A percentile compares a stretch with the other conserved stretches of the same genome.
These are phyloP conservation scores for Lepilemur ruficaudatus DNA, from an alignment of 2,797 vertebrate genomes.

Conservation along the genomic window DNA sequence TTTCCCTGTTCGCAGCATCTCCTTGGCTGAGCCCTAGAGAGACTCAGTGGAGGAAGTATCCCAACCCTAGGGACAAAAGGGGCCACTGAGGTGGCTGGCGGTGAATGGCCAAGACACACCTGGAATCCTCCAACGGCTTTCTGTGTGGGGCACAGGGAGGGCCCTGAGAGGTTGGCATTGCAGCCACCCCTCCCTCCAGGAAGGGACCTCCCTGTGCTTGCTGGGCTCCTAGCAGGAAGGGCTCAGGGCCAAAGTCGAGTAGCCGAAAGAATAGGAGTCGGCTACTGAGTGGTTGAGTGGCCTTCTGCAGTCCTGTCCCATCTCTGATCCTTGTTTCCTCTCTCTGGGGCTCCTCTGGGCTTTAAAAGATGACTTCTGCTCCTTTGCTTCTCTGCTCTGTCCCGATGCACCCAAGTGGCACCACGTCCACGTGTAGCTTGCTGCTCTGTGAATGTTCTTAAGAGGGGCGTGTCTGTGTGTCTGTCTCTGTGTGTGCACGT, in stretches of 20 bases:
- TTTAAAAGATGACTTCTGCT: background rate
- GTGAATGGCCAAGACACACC: background rate
- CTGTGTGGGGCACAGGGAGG: background rate
- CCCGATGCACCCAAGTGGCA: too few relatives aligned
- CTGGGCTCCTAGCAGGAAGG: background rate
- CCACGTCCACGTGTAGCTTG: accelerated
- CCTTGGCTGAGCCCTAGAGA: background rate
- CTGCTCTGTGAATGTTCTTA: background rate
- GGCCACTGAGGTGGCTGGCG: background rate
- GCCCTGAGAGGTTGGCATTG: background rate
- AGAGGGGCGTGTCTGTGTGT: accelerated
- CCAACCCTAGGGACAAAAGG: background rate
- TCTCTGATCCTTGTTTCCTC: background rate
- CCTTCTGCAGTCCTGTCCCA: background rate
- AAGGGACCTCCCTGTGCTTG: background rate
- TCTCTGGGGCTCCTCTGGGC: background rate
- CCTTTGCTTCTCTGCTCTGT: background rate
- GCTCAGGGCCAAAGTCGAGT: background rate
- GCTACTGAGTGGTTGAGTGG: background rate
- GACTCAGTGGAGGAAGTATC: background rate
- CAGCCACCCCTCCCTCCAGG: background rate
- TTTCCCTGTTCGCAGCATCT: background rate
- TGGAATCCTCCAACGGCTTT: background rate
- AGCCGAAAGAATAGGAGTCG: background rate
- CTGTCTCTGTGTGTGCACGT: background rate